These are phyloP conservation scores for Campoletis raptor DNA, from an alignment of 2,888 invertebrate genomes.

Conservation along the genomic window DNA sequence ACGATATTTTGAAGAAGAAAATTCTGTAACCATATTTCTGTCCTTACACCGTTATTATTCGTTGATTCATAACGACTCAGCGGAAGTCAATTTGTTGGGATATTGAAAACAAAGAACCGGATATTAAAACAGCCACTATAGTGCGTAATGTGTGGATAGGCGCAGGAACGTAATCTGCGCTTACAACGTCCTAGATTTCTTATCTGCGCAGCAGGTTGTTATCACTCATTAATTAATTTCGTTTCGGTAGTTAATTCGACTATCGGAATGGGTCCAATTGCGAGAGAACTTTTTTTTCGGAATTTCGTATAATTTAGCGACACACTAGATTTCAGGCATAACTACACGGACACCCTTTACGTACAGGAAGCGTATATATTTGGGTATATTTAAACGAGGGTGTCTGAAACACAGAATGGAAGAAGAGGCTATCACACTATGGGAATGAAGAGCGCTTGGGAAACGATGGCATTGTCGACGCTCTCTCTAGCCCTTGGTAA, in stretches of 20 bases:
- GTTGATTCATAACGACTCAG: no score
- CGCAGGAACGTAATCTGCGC: not conserved
- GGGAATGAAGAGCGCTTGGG: constrained; percentile 46
- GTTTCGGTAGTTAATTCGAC: not conserved
- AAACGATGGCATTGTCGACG: constrained; percentile 18
- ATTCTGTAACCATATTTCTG: not conserved
- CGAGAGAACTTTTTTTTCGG: not conserved
- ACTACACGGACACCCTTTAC: not conserved
- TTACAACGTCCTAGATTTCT: not conserved
- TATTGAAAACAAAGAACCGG: no score
- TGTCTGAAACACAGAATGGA: constrained; percentile 29
- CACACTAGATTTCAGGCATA: not conserved
- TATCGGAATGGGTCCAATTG: not conserved
- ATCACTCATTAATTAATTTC: not conserved
- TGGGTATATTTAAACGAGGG: not conserved
- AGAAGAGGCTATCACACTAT: constrained; percentile 22
- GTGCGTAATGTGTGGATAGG: no score
- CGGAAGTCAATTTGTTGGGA: no score
- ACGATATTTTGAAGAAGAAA: not conserved
- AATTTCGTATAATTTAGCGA: not conserved
- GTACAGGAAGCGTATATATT: not conserved
- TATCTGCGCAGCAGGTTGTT: not conserved
- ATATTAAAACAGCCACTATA: no score
- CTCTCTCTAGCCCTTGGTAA: constrained; percentile 51
- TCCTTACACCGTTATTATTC: not conserved